Percentiles rank a stretch among this genome's conserved stretches.
Evolutionary conservation across 2,113 vertebrate genomes (phyloP).

Genomic region (Choloepus hoffmanni): DNA sequence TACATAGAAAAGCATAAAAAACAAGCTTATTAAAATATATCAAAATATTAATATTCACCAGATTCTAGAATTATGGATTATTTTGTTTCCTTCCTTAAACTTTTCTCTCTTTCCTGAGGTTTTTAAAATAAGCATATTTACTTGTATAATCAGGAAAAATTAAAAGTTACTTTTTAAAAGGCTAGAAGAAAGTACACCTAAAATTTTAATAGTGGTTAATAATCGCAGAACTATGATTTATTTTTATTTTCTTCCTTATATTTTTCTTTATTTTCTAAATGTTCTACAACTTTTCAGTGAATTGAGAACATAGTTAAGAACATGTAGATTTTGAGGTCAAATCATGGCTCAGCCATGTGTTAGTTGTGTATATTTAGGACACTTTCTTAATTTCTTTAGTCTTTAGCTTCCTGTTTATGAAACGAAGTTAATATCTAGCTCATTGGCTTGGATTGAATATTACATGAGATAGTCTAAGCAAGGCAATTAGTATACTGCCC

Average conservation of each 20-base stretch:
- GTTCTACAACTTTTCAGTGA: not conserved
- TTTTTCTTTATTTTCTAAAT: conserved; percentile 56
- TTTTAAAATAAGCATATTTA: conserved; percentile 44
- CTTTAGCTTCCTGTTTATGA: conserved; percentile 17
- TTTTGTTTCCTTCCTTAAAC: conserved; percentile 10
- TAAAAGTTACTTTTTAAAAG: conserved; percentile 41
- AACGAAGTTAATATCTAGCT: not conserved
- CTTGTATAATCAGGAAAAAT: conserved; percentile 40
- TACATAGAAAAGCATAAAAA: conserved; percentile 56
- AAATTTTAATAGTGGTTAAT: conserved; percentile 39
- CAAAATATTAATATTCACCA: conserved; percentile 2
- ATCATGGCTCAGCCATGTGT: conserved; percentile 55
- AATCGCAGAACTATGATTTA: not conserved
- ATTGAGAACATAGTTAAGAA: not conserved
- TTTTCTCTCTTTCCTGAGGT: not conserved
- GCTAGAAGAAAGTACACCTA: not conserved
- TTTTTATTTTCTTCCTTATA: conserved; percentile 44
- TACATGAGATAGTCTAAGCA: conserved; percentile 7
- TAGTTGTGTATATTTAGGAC: conserved; percentile 40
- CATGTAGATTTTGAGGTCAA: conserved; percentile 19
- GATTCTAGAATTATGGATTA: conserved; percentile 10
- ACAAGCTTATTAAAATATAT: conserved; percentile 15
- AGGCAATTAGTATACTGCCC: not conserved
- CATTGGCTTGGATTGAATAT: not conserved
- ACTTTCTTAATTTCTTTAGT: conserved; percentile 44